phyloP scores from a whole-genome alignment of 2,888 invertebrate species.

The Dynastes tityus region DNA sequence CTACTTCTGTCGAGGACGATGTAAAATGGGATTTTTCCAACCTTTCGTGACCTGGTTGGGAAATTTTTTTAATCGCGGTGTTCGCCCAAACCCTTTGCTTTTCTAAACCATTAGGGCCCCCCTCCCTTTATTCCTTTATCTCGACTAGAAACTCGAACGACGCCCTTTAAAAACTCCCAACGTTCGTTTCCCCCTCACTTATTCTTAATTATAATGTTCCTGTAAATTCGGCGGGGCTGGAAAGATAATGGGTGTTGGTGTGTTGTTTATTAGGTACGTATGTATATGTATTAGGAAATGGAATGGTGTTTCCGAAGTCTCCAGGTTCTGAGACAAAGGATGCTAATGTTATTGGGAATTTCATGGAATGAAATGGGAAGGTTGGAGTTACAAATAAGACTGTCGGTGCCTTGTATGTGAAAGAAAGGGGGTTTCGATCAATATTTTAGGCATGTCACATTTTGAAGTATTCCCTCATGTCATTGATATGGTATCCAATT shows the following conservation, averaged over 20 bases:
- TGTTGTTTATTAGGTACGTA: background rate
- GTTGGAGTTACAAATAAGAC: too few species aligned
- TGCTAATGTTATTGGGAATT: too few species aligned
- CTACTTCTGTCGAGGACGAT: background rate
- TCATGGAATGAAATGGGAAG: too few species aligned
- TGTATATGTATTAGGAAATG: background rate
- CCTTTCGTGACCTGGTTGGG: constrained; percentile 32
- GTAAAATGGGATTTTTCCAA: constrained; percentile 11
- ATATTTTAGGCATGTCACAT: too few species aligned
- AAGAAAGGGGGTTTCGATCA: too few species aligned
- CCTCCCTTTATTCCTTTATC: constrained; percentile 27
- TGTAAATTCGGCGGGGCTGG: constrained; percentile 13
- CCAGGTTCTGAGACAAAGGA: too few species aligned
- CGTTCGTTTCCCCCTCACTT: constrained; percentile 69
- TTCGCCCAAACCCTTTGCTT: background rate
- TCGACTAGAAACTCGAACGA: constrained; percentile 59
- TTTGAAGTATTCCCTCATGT: too few species aligned
- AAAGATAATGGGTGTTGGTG: background rate
- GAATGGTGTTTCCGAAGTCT: background rate
- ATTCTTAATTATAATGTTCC: constrained; percentile 66
- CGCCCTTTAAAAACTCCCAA: constrained; percentile 65
- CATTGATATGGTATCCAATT: too few species aligned
- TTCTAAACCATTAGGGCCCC: background rate
- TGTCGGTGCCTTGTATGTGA: too few species aligned
- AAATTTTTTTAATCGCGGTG: constrained; percentile 38